Conservation (phyloP, 2,113 vertebrate species). For the Butorides virescens region DNA sequence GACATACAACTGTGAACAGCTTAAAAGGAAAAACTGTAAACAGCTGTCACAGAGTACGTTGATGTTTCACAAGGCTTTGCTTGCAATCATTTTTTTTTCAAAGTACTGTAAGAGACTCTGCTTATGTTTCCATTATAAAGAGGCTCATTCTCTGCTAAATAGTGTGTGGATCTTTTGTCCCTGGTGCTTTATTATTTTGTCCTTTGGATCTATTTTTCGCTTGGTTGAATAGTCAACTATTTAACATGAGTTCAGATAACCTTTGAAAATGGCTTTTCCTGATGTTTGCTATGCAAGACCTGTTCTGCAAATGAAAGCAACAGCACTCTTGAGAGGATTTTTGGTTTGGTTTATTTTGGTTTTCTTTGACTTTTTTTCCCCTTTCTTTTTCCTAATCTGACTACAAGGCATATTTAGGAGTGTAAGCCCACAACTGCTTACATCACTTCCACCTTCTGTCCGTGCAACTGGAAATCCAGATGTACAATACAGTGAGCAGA, state of each 20-base stretch:
- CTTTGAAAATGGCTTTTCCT: slow-evolving; percentile 46
- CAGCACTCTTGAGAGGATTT: neutral
- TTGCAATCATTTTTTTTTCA: slow-evolving; percentile 42
- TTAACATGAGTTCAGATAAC: slow-evolving; percentile 52
- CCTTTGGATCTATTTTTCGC: slow-evolving; percentile 48
- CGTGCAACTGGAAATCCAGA: neutral
- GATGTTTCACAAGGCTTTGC: slow-evolving; percentile 25
- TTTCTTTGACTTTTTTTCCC: neutral
- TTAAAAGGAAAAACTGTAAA: slow-evolving; percentile 47
- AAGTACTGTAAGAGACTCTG: neutral
- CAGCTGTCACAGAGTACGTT: slow-evolving; percentile 28
- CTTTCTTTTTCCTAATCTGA: neutral
- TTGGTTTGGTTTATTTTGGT: neutral
- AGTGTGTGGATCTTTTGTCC: slow-evolving; percentile 34
- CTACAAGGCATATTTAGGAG: neutral
- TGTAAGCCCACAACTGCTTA: neutral
- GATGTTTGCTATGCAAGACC: slow-evolving; percentile 22
- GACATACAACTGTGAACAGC: neutral
- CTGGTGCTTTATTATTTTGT: slow-evolving; percentile 57
- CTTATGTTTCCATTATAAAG: slow-evolving; percentile 47
- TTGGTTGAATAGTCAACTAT: slow-evolving; percentile 53
- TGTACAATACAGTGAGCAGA: neutral
- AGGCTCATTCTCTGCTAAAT: slow-evolving; percentile 57
- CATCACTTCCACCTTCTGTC: neutral
- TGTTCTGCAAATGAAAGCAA: slow-evolving; percentile 10